Conservation (phyloP, 2,797 vertebrate genomes). For the Mallotus villosus region DNA sequence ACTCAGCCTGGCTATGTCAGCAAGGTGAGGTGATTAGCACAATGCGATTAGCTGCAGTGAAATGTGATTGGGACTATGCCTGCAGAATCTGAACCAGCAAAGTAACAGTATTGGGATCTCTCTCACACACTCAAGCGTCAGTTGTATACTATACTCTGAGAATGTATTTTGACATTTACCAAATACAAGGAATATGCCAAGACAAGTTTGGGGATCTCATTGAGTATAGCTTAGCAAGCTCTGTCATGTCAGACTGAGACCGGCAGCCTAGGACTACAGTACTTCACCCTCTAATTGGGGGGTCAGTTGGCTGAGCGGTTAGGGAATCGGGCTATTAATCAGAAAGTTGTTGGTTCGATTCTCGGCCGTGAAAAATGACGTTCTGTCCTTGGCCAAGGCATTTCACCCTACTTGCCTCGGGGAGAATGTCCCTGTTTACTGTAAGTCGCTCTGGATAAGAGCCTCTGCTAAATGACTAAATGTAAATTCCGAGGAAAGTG, state of each 20-base stretch:
- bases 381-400: too few relatives aligned
- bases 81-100: conserved; percentile 2
- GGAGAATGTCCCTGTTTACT: too few relatives aligned
- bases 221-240: not conserved
- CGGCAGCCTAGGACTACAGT: conserved; percentile 7
- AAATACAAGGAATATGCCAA: conserved; percentile 40
- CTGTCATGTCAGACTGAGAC: conserved; percentile 33
- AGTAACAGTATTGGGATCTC: not conserved
- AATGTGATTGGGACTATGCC: conserved; percentile 33
- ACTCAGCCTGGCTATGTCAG: conserved; percentile 40
- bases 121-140: not conserved
- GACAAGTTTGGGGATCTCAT: conserved; percentile 57
- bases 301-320: too few relatives aligned
- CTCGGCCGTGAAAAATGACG: too few relatives aligned
- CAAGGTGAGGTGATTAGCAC: conserved; percentile 46
- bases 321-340: too few relatives aligned
- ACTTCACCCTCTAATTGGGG: conserved; percentile 58
- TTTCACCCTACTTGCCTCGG: too few relatives aligned
- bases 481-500: too few relatives aligned
- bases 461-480: too few relatives aligned
- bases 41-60: conserved; percentile 49
- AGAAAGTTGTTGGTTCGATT: too few relatives aligned
- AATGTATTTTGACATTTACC: not conserved
- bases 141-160: not conserved
- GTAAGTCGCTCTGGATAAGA: too few relatives aligned